Percentiles rank a stretch among this genome's conserved stretches.
phyloP scores from a whole-genome alignment of 2,797 vertebrate species.

The Poeciliopsis infans region DNA sequence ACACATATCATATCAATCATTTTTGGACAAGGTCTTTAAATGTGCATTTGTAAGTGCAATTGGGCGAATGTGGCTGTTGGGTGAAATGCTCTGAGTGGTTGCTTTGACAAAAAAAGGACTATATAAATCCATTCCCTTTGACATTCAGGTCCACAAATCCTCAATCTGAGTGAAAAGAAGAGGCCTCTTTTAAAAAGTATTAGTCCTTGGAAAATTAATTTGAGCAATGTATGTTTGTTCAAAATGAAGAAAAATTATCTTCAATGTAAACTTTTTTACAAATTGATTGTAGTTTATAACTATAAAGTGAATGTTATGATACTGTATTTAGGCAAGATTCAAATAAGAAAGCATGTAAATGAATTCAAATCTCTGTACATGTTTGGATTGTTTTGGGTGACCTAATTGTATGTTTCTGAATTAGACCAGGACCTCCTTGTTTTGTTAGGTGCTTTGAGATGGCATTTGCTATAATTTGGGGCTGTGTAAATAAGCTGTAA shows the following conservation, averaged over 20 bases:
- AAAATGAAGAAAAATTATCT: neutral
- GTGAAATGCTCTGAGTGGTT: neutral
- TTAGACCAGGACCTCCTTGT: neutral
- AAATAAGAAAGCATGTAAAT: neutral
- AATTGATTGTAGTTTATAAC: neutral
- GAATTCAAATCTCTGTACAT: neutral
- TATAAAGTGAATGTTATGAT: too few species aligned
- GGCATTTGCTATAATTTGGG: neutral
- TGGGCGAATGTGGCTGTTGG: neutral
- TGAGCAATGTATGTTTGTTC: neutral
- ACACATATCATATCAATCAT: neutral
- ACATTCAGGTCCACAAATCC: slow-evolving; percentile 43
- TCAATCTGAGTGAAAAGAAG: slow-evolving; percentile 7
- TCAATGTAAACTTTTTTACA: neutral
- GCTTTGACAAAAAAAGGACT: neutral
- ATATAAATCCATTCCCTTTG: slow-evolving; percentile 31
- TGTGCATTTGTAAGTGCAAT: neutral
- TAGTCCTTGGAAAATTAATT: neutral
- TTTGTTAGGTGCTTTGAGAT: neutral
- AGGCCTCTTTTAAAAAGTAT: neutral
- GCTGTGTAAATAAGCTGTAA: neutral
- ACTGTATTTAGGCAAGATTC: neutral
- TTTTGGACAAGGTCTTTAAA: neutral
- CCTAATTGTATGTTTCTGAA: neutral
- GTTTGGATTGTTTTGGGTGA: neutral